Evolutionary conservation across 30 jellyfish, hydroid and myxozoan genomes (phyloP), one percentile per base, ranked within the genome.

Genomic region (Mastigias papua): DNA sequence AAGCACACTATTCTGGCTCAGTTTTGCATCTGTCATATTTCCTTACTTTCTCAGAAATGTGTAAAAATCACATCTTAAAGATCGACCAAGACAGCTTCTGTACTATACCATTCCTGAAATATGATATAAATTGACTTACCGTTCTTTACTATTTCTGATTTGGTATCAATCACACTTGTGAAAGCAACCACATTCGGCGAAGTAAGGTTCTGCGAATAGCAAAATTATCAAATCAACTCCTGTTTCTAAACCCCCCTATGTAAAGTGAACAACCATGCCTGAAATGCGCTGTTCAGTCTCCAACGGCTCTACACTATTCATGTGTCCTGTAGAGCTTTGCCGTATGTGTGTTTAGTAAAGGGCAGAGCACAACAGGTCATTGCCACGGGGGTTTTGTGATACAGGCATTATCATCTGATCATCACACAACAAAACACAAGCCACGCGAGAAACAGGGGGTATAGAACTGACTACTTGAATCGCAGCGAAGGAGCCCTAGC

Each of bases 381-480:
- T 54, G 67, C 67, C 67, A 54, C 67, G 67, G 67, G 67, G 67
- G 67, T 16, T 54, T 54, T 54, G 26, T 54, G 7, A 2, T 11
- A 8, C 60, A 16, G 16, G 8, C 60, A 46, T 46, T 46, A 46
- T 46, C 60, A 46, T 46, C 60, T 46, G 13, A 46, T 46, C 60
- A 16, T 46, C 8, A 46, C 16, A 46, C 60, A 46, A 46, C 60
- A 46, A 6, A 16, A 46, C 8, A 46, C 67, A 6, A 54, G 25
- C 54, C 54, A 42, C 54, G 54, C 54, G 54, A 42, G 13, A 42
- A 42, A 42, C 54, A 42, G 54, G 54, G 54, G 54, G 54, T 42
- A 42, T 8, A 8, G 13, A 4, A 15, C 54, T 8, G 54, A 42
- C n/a, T n/a, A 42, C 13, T 42, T 42, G 54, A 42, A 15, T 4